phyloP scores from a whole-genome alignment of 2,888 invertebrate genomes.

The Oxyscelio sp. region DNA sequence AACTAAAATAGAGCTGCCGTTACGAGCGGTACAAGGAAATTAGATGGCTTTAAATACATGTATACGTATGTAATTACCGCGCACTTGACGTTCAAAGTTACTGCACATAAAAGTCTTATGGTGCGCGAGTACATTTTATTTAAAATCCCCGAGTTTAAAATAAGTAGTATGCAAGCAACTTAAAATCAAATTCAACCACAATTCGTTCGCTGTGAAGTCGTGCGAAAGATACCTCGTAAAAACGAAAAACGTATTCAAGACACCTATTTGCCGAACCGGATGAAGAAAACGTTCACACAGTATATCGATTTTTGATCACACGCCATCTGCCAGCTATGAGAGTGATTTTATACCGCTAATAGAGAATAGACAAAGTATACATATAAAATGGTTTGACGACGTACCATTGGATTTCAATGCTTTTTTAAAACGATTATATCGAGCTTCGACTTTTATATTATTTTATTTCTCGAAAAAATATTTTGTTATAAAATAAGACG shows the following conservation, averaged over 20 bases:
- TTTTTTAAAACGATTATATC: too few species aligned
- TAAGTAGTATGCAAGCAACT: slow-evolving; percentile 46
- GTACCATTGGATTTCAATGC: too few species aligned
- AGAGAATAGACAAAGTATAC: slow-evolving; percentile 51
- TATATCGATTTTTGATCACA: slow-evolving; percentile 67
- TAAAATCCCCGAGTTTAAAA: slow-evolving; percentile 47
- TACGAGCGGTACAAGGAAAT: slow-evolving; percentile 4
- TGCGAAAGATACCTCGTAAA: slow-evolving; percentile 60
- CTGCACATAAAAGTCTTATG: slow-evolving; percentile 47
- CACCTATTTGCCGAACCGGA: slow-evolving; percentile 13
- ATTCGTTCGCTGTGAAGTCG: slow-evolving; percentile 38
- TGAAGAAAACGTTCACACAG: slow-evolving; percentile 14
- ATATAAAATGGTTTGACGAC: slow-evolving; percentile 37
- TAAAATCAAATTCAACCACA: slow-evolving; percentile 65
- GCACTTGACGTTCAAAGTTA: slow-evolving; percentile 37
- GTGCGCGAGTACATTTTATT: slow-evolving; percentile 45
- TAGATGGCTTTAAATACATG: slow-evolving; percentile 40
- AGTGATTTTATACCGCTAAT: slow-evolving; percentile 59
- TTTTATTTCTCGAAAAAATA: too few species aligned
- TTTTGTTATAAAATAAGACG: too few species aligned
- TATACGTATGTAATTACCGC: slow-evolving; percentile 31
- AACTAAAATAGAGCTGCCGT: too few species aligned
- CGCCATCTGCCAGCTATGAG: slow-evolving; percentile 61
- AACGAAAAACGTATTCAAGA: slow-evolving; percentile 50
- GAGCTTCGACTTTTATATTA: too few species aligned